Evolutionary conservation across 2,888 invertebrate species (phyloP).

Genomic region (Pardosa pseudoannulata): DNA sequence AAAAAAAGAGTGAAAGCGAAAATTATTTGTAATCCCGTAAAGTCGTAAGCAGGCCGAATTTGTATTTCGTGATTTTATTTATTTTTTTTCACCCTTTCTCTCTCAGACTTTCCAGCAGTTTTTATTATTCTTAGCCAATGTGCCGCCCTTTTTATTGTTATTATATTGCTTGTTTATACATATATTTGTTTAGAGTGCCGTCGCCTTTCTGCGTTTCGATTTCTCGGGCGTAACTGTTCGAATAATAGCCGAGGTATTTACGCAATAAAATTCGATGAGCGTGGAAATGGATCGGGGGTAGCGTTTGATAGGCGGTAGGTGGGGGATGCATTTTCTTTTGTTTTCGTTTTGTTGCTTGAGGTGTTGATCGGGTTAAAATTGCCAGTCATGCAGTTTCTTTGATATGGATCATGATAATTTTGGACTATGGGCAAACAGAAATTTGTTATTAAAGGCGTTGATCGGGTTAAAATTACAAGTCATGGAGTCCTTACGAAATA

Average conservation of each 20-base stretch:
- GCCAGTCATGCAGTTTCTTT: too few species aligned
- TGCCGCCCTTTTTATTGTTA: background rate
- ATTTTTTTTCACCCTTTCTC: too few species aligned
- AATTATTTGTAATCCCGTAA: slow-evolving; percentile 70
- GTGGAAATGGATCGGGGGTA: background rate
- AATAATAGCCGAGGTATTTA: slow-evolving; percentile 7
- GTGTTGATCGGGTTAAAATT: too few species aligned
- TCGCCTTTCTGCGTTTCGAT: background rate
- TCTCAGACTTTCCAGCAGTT: background rate
- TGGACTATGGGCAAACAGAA: too few species aligned
- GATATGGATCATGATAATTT: too few species aligned
- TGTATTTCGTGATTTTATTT: too few species aligned
- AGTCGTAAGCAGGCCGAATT: slow-evolving; percentile 10
- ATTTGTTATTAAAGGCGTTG: too few species aligned
- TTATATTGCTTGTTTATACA: background rate
- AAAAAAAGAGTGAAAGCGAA: slow-evolving; percentile 33
- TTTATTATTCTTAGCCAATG: slow-evolving; percentile 52
- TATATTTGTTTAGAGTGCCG: background rate
- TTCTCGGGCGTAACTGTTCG: background rate
- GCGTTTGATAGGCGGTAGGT: too few species aligned
- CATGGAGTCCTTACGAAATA: too few species aligned
- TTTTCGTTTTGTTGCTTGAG: too few species aligned
- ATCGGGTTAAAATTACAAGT: too few species aligned
- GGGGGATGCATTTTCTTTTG: too few species aligned
- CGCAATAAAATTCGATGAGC: slow-evolving; percentile 5